Evolutionary conservation across 2,888 invertebrate genomes (phyloP), one percentile per base, ranked within the genome.

Genomic region (Acleris holmiana): DNA sequence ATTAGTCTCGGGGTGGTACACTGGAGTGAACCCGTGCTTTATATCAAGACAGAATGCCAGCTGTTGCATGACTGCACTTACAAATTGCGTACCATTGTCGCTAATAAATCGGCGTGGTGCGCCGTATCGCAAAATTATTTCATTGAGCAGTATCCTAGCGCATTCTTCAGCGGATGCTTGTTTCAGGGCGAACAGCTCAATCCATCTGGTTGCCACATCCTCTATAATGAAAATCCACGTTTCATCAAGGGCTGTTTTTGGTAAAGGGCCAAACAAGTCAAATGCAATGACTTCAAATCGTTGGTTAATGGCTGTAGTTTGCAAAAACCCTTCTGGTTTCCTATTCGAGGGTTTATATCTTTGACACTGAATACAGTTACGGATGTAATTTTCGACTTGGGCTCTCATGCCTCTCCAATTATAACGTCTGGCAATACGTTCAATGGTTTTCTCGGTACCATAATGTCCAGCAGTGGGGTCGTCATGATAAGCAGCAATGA

Each of bases 51-150:
- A 50, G 18, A 41, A 59, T 1, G 41, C 15, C 0, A 72, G 0
- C 25, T 72, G 46, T 21, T 74, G 74, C 66, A 73, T 72, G 0
- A 73, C 65, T n/a, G 47, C 49, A 18, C 61, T 62, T 0, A 69
- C 66, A 21, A 71, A 71, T 35, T 46, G 72, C 23, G 23, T 25
- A 25, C 23, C 74, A n/a, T n/a, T n/a, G n/a, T n/a, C n/a, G n/a
- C n/a, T 76, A 2, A 77, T 75, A 0, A 86, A 55, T 54, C 74
- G 56, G 2, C 82, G 25, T 0, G 83, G 82, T 1, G 73, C 56
- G 1, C 83, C 83, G 68, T 76, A 83, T 1, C 83, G 70, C 1
- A 76, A 47, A 21, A 78, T 66, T 0, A 76, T 61, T 48, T 76
- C 76, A 29, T 29, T 29, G 29, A 29, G 29, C 29, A 8, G 25